These are phyloP conservation scores for Dryomyza anilis DNA, from an alignment of 2,888 invertebrate genomes.

Conservation along the genomic window DNA sequence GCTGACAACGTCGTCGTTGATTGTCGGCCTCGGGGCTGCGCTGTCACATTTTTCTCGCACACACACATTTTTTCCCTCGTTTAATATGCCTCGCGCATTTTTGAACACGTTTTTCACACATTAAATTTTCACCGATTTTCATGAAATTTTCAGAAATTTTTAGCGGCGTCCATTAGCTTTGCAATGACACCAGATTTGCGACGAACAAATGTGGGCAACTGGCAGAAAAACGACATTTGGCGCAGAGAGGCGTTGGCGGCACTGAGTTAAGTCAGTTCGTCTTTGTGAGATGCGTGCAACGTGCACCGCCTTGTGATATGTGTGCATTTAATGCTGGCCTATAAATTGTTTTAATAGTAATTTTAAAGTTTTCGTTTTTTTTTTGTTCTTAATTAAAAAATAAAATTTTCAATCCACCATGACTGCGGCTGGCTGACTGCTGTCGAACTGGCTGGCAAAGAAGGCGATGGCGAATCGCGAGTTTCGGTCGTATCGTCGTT, in stretches of 20 bases:
- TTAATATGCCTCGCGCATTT: conserved; percentile 30
- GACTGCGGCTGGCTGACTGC: not conserved
- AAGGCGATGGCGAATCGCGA: conserved; percentile 9
- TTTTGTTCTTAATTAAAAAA: too few relatives aligned
- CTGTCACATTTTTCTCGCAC: conserved; percentile 36
- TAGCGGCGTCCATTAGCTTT: conserved; percentile 39
- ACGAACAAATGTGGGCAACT: too few relatives aligned
- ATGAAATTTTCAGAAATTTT: conserved; percentile 36
- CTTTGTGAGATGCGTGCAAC: too few relatives aligned
- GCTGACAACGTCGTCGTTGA: conserved; percentile 38
- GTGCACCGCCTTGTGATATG: too few relatives aligned
- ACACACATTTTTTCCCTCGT: conserved; percentile 42
- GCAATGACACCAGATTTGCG: conserved; percentile 35
- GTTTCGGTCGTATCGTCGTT: not conserved
- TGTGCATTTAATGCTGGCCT: too few relatives aligned
- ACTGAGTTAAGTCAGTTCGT: too few relatives aligned
- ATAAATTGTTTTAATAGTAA: too few relatives aligned
- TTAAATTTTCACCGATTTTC: conserved; percentile 37
- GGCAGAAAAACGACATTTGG: too few relatives aligned
- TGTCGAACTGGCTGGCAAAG: conserved; percentile 16
- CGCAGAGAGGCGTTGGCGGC: too few relatives aligned
- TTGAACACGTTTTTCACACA: conserved; percentile 49
- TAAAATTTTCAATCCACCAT: not conserved
- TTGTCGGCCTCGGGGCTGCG: conserved; percentile 29
- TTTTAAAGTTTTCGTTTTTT: too few relatives aligned